Conservation (phyloP, 2,888 invertebrate species). For the Spodoptera exigua region DNA sequence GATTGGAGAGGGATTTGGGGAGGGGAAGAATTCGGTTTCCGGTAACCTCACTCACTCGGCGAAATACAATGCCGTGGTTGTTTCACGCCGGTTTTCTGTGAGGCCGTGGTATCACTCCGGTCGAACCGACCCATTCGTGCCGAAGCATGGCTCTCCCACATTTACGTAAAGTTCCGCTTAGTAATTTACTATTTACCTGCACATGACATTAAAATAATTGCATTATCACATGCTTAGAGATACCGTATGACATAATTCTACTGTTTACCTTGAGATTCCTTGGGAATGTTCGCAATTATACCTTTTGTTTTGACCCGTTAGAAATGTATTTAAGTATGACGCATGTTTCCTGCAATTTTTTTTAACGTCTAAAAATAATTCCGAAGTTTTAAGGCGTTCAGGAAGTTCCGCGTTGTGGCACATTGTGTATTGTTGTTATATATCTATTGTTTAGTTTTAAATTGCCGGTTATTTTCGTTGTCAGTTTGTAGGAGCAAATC, state of each 20-base stretch:
- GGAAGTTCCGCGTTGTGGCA: constrained; percentile 38
- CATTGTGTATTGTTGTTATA: constrained; percentile 31
- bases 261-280: background rate
- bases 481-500: background rate
- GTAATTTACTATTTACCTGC: too few species aligned
- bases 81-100: too few species aligned
- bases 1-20: too few species aligned
- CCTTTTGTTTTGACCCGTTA: constrained; percentile 14
- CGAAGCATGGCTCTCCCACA: too few species aligned
- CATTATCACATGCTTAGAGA: too few species aligned
- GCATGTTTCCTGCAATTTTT: constrained; percentile 14
- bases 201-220: too few species aligned
- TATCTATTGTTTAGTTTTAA: constrained; percentile 19
- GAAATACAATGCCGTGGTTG: too few species aligned
- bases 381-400: constrained; percentile 22
- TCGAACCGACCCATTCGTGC: too few species aligned
- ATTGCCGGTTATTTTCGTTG: constrained; percentile 13
- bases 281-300: background rate
- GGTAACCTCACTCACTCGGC: too few species aligned
- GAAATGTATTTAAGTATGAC: constrained; percentile 24
- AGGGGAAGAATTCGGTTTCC: too few species aligned
- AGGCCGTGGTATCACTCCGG: too few species aligned
- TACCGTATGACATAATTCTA: background rate
- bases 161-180: too few species aligned
- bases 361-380: constrained; percentile 13